Base-by-base conservation (phyloP, 2,113 vertebrate genomes). In the Podarcis muralis region DNA sequence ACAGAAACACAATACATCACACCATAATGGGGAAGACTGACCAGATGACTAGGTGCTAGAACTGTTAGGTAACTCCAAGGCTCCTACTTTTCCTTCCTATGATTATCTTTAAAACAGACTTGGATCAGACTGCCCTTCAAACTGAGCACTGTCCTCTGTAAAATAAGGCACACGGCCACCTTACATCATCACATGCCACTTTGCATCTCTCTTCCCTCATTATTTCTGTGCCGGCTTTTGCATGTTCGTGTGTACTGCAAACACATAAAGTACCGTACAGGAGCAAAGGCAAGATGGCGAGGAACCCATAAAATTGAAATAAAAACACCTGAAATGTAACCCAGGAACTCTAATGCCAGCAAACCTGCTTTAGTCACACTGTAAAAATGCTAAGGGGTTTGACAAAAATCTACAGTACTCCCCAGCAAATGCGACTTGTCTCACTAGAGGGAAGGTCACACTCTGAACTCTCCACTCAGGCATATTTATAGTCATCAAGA, bases 401-500 rank as follows among this genome's bases (percentile, higher is more conserved):
- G 4, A 9, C 32, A 30, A 69, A 11, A 62, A 68, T 22, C 35
- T 23, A 22, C 18, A n/a, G 43, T 43, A 15, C n/a, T 3, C 57
- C 0, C 0, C 9, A 94, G 37, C 85, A 84, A 35, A 59, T n/a
- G 81, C 37, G 0, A 0, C 20, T 85, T 74, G 37, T n/a, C 72
- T 35, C 2, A 3, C 62, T 62, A 32, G 2, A 0, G 0, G 83
- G 30, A 20, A 84, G 30, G 27, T 87, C 43, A 53, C 89, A 40
- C 85, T 65, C 53, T 81, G 62, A 90, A 0, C 0, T 65, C 65
- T 84, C 66, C 65, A 85, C 48, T 87, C 72, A 88, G 78, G 86
- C 83, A 85, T 92, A 84, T 72, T 90, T 30, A 16, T 53, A 37
- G 37, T 1, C 65, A 71, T 48, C 62, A 30, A 91, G 86, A 92